Conservation (phyloP, 2,888 invertebrate species). For the Holacanthella duospinosa region DNA sequence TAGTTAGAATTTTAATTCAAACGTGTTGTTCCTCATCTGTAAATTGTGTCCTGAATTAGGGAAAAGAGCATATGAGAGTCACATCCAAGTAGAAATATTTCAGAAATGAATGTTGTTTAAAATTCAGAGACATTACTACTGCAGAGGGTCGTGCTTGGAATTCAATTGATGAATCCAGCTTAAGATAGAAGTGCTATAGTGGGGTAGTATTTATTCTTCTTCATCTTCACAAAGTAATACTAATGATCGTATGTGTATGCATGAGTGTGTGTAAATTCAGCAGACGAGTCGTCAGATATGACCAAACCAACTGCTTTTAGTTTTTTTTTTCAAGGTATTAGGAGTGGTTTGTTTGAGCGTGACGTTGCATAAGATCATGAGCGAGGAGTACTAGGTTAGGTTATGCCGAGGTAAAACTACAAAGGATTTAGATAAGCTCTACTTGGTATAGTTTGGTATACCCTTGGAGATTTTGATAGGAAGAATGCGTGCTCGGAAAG, state of each 20-base stretch:
- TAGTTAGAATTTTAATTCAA: too few relatives aligned
- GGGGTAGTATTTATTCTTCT: background rate
- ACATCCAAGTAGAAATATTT: too few relatives aligned
- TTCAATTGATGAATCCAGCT: background rate
- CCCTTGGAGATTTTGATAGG: too few relatives aligned
- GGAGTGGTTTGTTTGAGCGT: background rate
- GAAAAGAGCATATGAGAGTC: too few relatives aligned
- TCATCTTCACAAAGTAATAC: background rate
- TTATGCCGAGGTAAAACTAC: background rate
- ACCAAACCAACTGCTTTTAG: background rate
- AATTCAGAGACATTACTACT: background rate
- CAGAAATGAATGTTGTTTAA: background rate
- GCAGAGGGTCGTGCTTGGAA: background rate
- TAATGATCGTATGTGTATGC: background rate
- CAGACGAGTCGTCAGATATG: background rate
- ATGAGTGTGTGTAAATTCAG: background rate
- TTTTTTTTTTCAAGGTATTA: background rate
- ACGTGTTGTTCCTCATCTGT: too few relatives aligned
- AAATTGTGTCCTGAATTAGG: too few relatives aligned
- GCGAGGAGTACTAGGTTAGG: background rate
- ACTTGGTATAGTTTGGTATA: too few relatives aligned
- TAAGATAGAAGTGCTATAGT: background rate
- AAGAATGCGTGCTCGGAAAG: constrained; percentile 1
- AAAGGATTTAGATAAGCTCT: background rate
- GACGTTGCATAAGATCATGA: background rate